Conservation (phyloP, 2,888 invertebrate genomes). For the Limnephilus marmoratus region DNA sequence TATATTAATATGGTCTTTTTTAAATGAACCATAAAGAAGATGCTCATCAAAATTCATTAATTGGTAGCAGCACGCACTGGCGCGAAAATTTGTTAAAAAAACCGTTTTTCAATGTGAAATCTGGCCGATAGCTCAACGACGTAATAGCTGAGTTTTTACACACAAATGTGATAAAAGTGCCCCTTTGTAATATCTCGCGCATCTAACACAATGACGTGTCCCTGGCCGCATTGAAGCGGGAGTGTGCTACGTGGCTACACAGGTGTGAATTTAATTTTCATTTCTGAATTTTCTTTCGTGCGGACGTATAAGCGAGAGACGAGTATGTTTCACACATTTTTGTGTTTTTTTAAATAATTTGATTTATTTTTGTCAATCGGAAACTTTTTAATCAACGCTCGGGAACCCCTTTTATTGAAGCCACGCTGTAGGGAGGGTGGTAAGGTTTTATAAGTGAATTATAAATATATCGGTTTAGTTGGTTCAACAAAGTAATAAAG, state of each 20-base stretch:
- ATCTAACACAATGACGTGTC: neutral
- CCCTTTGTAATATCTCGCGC: neutral
- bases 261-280: conserved; percentile 35
- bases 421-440: neutral
- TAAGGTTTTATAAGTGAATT: neutral
- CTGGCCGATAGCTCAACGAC: neutral
- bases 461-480: neutral
- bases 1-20: neutral
- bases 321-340: neutral
- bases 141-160: neutral
- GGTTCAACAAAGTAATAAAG: too few species aligned
- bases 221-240: neutral
- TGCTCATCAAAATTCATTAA: neutral
- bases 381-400: conserved; percentile 36
- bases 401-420: neutral
- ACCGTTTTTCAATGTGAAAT: neutral
- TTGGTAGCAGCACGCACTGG: neutral
- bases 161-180: neutral
- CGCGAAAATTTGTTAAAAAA: neutral
- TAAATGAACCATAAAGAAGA: neutral
- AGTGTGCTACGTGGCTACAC: neutral
- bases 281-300: conserved; percentile 18
- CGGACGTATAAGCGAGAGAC: neutral
- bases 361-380: conserved; percentile 25
- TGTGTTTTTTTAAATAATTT: neutral